These are phyloP conservation scores for Drosophila kikkawai DNA, from an alignment of 1,140 invertebrate species.

Conservation along the genomic window DNA sequence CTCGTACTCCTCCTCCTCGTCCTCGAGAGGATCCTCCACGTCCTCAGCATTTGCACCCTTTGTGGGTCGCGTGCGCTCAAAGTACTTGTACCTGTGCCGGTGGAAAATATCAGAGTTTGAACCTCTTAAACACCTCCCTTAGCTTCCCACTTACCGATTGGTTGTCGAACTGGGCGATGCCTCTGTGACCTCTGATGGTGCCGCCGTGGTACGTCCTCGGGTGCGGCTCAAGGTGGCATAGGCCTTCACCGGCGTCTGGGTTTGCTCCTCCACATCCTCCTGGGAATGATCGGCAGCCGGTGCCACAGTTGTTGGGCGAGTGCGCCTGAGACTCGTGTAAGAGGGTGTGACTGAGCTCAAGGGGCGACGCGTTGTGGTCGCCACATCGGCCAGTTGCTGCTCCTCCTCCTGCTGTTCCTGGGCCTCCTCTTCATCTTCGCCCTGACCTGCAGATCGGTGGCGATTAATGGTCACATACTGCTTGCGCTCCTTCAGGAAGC, in stretches of 20 bases:
- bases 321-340: conserved; percentile 89
- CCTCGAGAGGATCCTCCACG: conserved; percentile 32
- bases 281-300: conserved; percentile 59
- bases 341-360: conserved; percentile 85
- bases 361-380: conserved; percentile 49
- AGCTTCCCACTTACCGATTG: conserved; percentile 43
- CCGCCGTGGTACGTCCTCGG: conserved; percentile 49
- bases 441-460: conserved; percentile 65
- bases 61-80: conserved; percentile 70
- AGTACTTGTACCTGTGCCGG: conserved; percentile 71
- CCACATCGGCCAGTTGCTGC: conserved; percentile 48
- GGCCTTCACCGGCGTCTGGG: conserved; percentile 45
- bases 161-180: conserved; percentile 48
- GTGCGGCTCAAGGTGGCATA: conserved; percentile 66
- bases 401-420: conserved; percentile 83
- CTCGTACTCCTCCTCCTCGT: conserved; percentile 58
- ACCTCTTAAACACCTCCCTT: too few species aligned
- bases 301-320: conserved; percentile 86
- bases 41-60: conserved; percentile 38
- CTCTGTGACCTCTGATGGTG: conserved; percentile 30
- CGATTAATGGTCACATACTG: conserved; percentile 87
- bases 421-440: conserved; percentile 12
- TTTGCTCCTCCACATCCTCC: conserved; percentile 70
- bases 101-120: not conserved
- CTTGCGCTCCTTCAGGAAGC: conserved; percentile 84